Base-by-base conservation (phyloP, 2,113 vertebrate genomes). In the Vidua chalybeata region DNA sequence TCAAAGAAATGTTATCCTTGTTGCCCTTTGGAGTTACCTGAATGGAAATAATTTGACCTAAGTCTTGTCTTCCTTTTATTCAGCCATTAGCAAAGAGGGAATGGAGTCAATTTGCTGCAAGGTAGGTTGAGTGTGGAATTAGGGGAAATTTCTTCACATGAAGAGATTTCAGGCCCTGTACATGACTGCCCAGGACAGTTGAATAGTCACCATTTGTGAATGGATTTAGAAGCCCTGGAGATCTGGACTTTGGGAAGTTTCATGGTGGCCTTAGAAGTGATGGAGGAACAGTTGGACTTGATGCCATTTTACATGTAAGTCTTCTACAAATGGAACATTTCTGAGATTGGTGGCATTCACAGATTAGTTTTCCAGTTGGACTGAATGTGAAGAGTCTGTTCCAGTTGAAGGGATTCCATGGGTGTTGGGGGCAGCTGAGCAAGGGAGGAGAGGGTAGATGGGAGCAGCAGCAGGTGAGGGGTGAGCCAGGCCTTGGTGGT, bases 271-370 rank as follows among this genome's bases (percentile, higher is more conserved):
- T 10, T 37, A 12, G 19, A 8, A 46, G 19, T 16, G 13, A 9
- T 22, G 6, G 10, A 2, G 10, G 4, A 46, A 28, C 2, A 6
- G 14, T 35, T 58, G 19, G 14, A 28, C 14, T 28, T 28, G 18
- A 46, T 22, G 35, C 5, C 5, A 13, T 22, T 58, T 58, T 46
- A 13, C 13, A 35, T 46, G 46, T 58, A 13, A 14, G 6, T 17
- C 18, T 46, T 46, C 6, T 17, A 3, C 2, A 7, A 28, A 35
- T 13, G 1, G 23, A 58, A 33, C 0, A 0, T 41, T 35, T 35
- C 33, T 28, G 15, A 22, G 31, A 6, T 13, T 46, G 15, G 15
- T 39, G 35, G 11, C 68, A 30, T 18, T 12, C 11, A 18, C 35
- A 17, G 8, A 17, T 22, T 31, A 23, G 24, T 5, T 46, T 48